Evolutionary conservation across 1,140 invertebrate species (phyloP).

Genomic region (Trachelipus rathkii): DNA sequence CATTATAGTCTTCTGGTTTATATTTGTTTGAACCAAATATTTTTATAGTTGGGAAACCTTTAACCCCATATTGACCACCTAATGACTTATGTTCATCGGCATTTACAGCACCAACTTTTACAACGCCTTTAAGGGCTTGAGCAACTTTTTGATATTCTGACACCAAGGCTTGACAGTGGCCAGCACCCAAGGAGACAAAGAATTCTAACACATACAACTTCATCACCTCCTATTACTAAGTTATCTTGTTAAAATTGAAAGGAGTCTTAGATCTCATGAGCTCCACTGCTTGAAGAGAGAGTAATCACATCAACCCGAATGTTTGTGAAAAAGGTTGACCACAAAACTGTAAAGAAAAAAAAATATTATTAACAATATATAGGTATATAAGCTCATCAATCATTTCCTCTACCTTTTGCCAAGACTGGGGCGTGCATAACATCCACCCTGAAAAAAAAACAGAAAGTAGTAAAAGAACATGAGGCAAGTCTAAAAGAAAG

Average conservation of each 20-base stretch:
- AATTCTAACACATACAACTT: constrained; percentile 90
- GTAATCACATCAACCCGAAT: constrained; percentile 74
- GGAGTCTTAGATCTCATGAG: constrained; percentile 88
- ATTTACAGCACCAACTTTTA: constrained; percentile 91
- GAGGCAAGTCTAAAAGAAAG: too few relatives aligned
- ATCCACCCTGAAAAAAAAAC: too few relatives aligned
- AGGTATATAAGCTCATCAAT: too few relatives aligned
- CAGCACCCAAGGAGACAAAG: constrained; percentile 89
- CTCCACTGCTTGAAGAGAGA: constrained; percentile 70
- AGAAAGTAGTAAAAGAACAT: too few relatives aligned
- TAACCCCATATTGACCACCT: constrained; percentile 72
- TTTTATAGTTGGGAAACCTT: constrained; percentile 95
- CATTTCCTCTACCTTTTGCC: too few relatives aligned
- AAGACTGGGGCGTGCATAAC: too few relatives aligned
- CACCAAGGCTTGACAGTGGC: constrained; percentile 72
- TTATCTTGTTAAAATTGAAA: constrained; percentile 82
- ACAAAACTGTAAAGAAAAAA: constrained; percentile 38
- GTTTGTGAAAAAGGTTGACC: constrained; percentile 49
- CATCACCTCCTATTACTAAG: constrained; percentile 77
- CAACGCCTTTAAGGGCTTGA: constrained; percentile 80
- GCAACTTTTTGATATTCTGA: constrained; percentile 87
- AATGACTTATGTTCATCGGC: constrained; percentile 82
- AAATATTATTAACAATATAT: too few relatives aligned
- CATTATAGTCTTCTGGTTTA: constrained; percentile 81
- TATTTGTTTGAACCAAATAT: constrained; percentile 85